Percentiles rank a stretch among this genome's conserved stretches.
Conservation (phyloP, 1,140 invertebrate genomes). For the Paraescarpia echinospica region DNA sequence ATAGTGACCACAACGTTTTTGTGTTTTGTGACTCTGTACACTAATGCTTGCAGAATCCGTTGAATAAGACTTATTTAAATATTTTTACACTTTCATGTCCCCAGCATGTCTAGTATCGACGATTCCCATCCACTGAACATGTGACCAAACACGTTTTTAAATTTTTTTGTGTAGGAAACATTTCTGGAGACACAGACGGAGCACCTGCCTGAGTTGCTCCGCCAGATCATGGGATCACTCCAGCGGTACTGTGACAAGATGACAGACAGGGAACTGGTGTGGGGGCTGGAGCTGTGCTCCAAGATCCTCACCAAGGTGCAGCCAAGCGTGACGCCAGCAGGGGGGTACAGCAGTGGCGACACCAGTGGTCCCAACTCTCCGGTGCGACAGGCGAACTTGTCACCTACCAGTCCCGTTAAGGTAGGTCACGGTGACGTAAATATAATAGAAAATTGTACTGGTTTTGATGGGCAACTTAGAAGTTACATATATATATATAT, state of each 20-base stretch:
- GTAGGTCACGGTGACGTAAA: background rate
- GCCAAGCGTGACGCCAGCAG: slow-evolving; percentile 61
- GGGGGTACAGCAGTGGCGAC: slow-evolving; percentile 23
- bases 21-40: background rate
- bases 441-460: no score
- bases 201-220: slow-evolving; percentile 74
- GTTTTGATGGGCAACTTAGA: no score
- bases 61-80: background rate
- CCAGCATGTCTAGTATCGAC: slow-evolving; percentile 22
- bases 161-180: slow-evolving; percentile 63
- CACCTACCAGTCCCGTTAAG: background rate
- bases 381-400: background rate
- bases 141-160: background rate
- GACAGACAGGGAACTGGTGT: slow-evolving; percentile 67
- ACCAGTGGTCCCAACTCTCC: background rate
- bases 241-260: slow-evolving; percentile 65
- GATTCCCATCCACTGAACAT: background rate
- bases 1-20: background rate
- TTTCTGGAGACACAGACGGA: slow-evolving; percentile 79
- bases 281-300: slow-evolving; percentile 69
- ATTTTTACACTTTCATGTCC: slow-evolving; percentile 26
- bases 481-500: no score
- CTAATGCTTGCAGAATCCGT: background rate
- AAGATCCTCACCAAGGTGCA: slow-evolving; percentile 79
- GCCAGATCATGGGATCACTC: slow-evolving; percentile 65